phyloP scores from a whole-genome alignment of 2,888 invertebrate genomes.

The Drosophila sordidapex region DNA sequence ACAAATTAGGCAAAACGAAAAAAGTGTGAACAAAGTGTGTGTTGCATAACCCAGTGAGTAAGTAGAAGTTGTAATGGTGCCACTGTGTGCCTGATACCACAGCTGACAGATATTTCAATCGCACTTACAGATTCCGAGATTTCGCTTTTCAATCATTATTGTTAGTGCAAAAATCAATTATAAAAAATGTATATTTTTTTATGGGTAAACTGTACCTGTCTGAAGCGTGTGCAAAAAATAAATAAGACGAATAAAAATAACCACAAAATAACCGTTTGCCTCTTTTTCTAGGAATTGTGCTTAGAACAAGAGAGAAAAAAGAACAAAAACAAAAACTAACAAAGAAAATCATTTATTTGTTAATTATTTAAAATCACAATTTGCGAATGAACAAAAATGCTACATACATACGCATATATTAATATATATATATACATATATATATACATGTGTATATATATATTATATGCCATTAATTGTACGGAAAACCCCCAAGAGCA shows the following conservation, averaged over 20 bases:
- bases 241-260: background rate
- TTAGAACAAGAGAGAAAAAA: conserved; percentile 5
- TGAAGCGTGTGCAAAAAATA: conserved; percentile 1
- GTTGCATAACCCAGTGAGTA: background rate
- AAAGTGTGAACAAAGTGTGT: background rate
- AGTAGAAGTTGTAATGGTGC: background rate
- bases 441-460: conserved; percentile 2
- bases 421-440: background rate
- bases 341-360: conserved; percentile 53
- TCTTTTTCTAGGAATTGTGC: conserved; percentile 18
- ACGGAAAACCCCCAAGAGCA: conserved; percentile 47
- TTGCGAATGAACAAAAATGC: conserved; percentile 46
- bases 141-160: background rate
- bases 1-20: background rate
- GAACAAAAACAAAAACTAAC: conserved; percentile 1
- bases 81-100: background rate
- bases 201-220: conserved; percentile 31
- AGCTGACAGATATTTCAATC: conserved; percentile 7
- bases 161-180: conserved; percentile 8
- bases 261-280: background rate
- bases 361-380: conserved; percentile 65
- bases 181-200: conserved; percentile 11
- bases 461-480: conserved; percentile 25
- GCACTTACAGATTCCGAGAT: conserved; percentile 22
- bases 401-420: conserved; percentile 1